Base-by-base conservation (phyloP, 1,140 invertebrate species). In the Pseudomyrmex flavicornis region DNA sequence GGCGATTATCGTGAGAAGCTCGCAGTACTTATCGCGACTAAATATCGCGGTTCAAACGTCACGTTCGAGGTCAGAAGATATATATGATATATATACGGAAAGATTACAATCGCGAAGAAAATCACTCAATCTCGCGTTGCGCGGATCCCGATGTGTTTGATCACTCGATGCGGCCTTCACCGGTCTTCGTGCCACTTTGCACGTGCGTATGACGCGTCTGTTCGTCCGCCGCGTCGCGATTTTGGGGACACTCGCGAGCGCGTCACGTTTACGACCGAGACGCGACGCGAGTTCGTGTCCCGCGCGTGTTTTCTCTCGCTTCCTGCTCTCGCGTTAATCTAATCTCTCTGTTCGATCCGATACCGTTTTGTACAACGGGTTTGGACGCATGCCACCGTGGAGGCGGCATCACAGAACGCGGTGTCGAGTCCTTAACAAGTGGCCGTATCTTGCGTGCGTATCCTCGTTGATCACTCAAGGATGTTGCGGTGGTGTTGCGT, bases 311-410 rank as follows among this genome's bases (percentile, higher is more conserved):
- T 13, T 12, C 44, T 50, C 8, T 12, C 22, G 8, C 13, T 22
- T 9, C 7, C 13, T 48, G 44, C 74, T 52, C 22, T 17, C 48
- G 20, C 56, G 35, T 35, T 35, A 15, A 15, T n/a, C 17, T 50
- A 10, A 17, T 44, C 74, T 65, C 48, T 50, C 2, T 1, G 61
- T 35, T 44, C 58, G 10, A n/a, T 0, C 13, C 73, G 62, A 68
- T 79, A 79, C 8, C 75, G 50, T 50, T 66, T 50, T 50, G 56
- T 35, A 1, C 59, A 22, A 22, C 61, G 48, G 50, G 75, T 22
- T 68, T 77, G 20, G 13, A 77, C 63, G 35, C 12, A 56, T 77
- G 63, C 75, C 50, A 77, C 63, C 9, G 63, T 72, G 76, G 54
- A 61, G 61, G n/a, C 59, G 50, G 15, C 59, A 20, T 58, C 13